Conservation (phyloP, 2,797 vertebrate genomes). For the Poecilia wingei region DNA sequence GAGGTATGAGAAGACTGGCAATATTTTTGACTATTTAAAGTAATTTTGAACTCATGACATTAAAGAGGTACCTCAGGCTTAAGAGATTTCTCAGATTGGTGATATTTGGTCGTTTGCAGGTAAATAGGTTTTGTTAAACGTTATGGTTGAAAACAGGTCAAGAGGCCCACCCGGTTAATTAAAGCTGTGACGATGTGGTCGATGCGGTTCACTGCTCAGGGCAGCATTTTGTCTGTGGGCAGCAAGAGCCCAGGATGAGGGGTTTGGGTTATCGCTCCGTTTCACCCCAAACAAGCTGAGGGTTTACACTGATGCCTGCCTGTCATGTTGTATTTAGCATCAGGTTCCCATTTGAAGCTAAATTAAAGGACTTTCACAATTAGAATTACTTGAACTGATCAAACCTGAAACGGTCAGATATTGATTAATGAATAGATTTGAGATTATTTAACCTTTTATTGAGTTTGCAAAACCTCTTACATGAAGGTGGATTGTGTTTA, state of each 20-base stretch:
- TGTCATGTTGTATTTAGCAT: not conserved
- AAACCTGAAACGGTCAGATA: not conserved
- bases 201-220: not conserved
- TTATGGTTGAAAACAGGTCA: slow-evolving; percentile 39
- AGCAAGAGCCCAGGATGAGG: not conserved
- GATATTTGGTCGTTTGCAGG: slow-evolving; percentile 61
- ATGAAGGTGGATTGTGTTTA: not conserved
- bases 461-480: not conserved
- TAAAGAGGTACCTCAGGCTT: slow-evolving; percentile 81
- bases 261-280: not conserved
- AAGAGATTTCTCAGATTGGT: slow-evolving; percentile 61
- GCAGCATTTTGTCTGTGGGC: not conserved
- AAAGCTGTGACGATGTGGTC: slow-evolving; percentile 15
- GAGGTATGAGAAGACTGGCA: slow-evolving; percentile 82
- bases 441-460: not conserved
- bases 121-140: slow-evolving; percentile 49
- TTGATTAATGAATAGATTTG: not conserved
- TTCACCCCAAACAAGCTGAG: not conserved
- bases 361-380: not conserved
- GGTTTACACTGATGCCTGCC: not conserved
- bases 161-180: slow-evolving; percentile 61
- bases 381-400: not conserved
- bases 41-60: slow-evolving; percentile 83
- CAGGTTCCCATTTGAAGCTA: not conserved
- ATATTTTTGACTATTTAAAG: slow-evolving; percentile 86